phyloP scores from a whole-genome alignment of 2,888 invertebrate genomes.

The Branchipolynoe longqiensis region DNA sequence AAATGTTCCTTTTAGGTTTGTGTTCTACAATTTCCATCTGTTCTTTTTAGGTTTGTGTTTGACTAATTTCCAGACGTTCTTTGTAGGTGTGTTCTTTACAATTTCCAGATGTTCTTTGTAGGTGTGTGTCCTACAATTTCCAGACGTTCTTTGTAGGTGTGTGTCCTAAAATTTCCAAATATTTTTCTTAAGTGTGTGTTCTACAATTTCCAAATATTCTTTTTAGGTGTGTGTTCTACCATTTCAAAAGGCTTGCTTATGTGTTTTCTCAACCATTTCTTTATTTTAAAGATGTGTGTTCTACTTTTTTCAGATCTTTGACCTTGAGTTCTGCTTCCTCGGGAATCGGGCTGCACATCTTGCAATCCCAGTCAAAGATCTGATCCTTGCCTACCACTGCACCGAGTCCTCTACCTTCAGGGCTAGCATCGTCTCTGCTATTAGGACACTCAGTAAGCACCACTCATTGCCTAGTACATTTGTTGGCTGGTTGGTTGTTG shows the following conservation, averaged over 20 bases:
- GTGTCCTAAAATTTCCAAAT: not conserved
- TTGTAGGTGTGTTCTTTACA: too few relatives aligned
- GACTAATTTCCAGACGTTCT: too few relatives aligned
- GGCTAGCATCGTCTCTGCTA: not conserved
- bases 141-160: too few relatives aligned
- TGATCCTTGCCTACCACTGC: constrained; percentile 20
- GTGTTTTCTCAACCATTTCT: not conserved
- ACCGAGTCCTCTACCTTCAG: not conserved
- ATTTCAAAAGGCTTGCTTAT: not conserved
- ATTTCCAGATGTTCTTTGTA: too few relatives aligned
- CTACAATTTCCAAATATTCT: not conserved
- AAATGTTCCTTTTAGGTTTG: too few relatives aligned
- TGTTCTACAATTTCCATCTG: too few relatives aligned
- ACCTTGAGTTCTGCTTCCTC: constrained; percentile 42
- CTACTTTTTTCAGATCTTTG: not conserved
- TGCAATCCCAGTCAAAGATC: not conserved
- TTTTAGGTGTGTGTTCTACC: not conserved
- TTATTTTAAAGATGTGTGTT: not conserved
- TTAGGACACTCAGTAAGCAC: constrained; percentile 12
- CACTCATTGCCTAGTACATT: too few relatives aligned
- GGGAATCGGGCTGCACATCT: constrained; percentile 20
- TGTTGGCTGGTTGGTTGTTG: too few relatives aligned
- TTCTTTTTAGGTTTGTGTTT: too few relatives aligned
- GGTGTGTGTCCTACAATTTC: too few relatives aligned
- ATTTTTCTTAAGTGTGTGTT: not conserved